These are phyloP conservation scores for Acronicta leporina DNA, from an alignment of 2,888 invertebrate species.

Conservation along the genomic window DNA sequence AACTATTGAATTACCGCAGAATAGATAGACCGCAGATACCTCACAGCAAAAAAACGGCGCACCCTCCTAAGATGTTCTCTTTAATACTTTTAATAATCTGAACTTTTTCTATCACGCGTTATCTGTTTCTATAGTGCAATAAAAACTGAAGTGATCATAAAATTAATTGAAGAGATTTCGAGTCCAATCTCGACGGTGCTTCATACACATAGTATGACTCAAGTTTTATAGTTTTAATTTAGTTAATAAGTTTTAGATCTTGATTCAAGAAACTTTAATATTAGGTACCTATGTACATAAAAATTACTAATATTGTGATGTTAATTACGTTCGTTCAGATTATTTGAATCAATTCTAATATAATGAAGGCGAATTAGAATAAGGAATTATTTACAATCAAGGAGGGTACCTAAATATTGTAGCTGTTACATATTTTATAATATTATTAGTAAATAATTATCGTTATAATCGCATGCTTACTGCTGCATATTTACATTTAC, in stretches of 20 bases:
- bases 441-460: too few species aligned
- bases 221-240: conserved; percentile 8
- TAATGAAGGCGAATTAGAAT: too few species aligned
- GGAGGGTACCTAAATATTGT: too few species aligned
- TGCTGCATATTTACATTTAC: neutral
- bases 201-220: neutral
- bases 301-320: too few species aligned
- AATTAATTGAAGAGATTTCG: conserved; percentile 14
- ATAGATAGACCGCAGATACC: too few species aligned
- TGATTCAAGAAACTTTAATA: neutral
- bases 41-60: neutral
- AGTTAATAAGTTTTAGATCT: conserved; percentile 12
- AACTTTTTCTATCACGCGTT: conserved; percentile 14
- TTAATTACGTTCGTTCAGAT: too few species aligned
- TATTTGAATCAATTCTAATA: too few species aligned
- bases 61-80: neutral
- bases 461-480: too few species aligned
- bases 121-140: conserved; percentile 1
- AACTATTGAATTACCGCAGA: neutral
- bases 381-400: too few species aligned
- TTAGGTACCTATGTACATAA: too few species aligned
- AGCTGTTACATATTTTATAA: too few species aligned
- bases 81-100: neutral
- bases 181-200: neutral
- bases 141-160: conserved; percentile 13